These are phyloP conservation scores for Pogonocichla stellata DNA, from an alignment of 2,113 vertebrate species.

Conservation along the genomic window DNA sequence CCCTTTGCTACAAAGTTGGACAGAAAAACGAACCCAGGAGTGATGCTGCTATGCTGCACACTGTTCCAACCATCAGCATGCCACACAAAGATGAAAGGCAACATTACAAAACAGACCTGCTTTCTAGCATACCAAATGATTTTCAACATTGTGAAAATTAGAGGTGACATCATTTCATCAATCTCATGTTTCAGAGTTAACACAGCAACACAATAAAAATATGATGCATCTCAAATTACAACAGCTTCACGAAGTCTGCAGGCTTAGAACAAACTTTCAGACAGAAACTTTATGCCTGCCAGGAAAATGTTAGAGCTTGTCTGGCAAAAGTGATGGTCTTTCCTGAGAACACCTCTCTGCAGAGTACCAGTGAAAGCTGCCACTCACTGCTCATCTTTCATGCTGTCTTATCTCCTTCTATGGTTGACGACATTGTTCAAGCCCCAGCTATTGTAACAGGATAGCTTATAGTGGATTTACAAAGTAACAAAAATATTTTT, in stretches of 20 bases:
- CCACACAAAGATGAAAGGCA: background rate
- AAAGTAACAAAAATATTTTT: background rate
- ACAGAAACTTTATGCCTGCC: background rate
- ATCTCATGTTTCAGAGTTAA: constrained; percentile 19
- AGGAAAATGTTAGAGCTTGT: constrained; percentile 29
- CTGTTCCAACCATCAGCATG: background rate
- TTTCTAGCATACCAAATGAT: background rate
- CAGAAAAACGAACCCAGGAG: background rate
- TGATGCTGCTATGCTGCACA: background rate
- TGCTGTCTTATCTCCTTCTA: background rate
- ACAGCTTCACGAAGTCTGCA: background rate
- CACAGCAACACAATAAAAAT: constrained; percentile 16
- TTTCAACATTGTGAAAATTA: constrained; percentile 4
- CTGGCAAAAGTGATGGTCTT: background rate
- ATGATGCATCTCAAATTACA: background rate
- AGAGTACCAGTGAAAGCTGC: background rate
- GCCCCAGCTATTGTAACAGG: background rate
- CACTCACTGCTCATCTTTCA: background rate
- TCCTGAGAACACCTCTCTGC: background rate
- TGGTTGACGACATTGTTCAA: background rate
- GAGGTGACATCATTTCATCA: background rate
- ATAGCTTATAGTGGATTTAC: background rate
- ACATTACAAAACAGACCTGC: background rate
- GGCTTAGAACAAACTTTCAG: background rate
- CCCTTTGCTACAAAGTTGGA: background rate